phyloP scores from a whole-genome alignment of 2,888 invertebrate species.

The Clepsis dumicolana region DNA sequence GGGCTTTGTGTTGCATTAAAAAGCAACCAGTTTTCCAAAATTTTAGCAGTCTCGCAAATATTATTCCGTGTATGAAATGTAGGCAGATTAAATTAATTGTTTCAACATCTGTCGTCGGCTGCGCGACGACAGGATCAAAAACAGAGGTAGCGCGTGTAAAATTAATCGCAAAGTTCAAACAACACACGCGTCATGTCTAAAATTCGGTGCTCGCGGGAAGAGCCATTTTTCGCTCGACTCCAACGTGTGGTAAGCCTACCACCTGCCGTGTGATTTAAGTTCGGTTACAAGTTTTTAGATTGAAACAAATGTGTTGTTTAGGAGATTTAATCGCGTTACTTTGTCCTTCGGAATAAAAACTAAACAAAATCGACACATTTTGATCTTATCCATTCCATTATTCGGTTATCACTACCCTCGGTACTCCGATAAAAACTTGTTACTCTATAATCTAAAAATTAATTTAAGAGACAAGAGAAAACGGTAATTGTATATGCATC shows the following conservation, averaged over 20 bases:
- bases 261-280: background rate
- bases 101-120: background rate
- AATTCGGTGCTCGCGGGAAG: background rate
- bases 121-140: background rate
- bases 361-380: too few relatives aligned
- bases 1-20: too few relatives aligned
- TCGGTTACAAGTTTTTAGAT: background rate
- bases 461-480: too few relatives aligned
- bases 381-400: too few relatives aligned
- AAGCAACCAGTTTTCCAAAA: too few relatives aligned
- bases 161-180: background rate
- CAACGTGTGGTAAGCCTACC: slow-evolving; percentile 1
- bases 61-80: background rate
- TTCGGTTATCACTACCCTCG: too few relatives aligned
- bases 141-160: background rate
- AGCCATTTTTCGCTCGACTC: background rate
- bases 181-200: slow-evolving; percentile 1
- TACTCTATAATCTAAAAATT: too few relatives aligned
- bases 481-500: too few relatives aligned
- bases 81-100: slow-evolving; percentile 12
- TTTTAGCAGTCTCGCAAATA: background rate
- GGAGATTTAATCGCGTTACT: background rate
- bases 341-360: background rate
- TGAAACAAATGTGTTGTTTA: background rate
- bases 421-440: too few relatives aligned